Evolutionary conservation across 92 coral and sea anemone species (phyloP).

Genomic region (Actinernus sp.): DNA sequence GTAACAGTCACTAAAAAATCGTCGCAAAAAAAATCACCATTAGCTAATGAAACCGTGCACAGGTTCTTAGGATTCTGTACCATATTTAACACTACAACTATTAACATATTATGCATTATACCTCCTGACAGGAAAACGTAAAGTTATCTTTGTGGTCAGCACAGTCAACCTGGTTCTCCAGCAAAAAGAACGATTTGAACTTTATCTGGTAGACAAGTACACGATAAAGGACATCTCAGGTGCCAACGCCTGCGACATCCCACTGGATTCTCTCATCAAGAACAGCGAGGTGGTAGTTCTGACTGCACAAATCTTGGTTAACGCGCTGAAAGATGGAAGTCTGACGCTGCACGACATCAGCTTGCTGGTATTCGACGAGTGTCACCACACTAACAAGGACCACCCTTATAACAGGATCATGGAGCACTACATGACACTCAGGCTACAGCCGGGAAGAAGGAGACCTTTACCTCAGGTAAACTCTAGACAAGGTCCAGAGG

Average conservation of each 20-base stretch:
- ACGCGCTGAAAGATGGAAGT: constrained; percentile 70
- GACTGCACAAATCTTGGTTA: constrained; percentile 90
- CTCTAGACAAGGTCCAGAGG: too few species aligned
- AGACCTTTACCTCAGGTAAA: constrained; percentile 71
- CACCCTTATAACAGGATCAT: constrained; percentile 91
- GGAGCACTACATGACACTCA: constrained; percentile 78
- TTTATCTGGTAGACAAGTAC: constrained; percentile 75
- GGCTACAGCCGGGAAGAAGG: constrained; percentile 53
- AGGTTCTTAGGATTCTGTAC: neutral
- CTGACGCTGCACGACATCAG: constrained; percentile 64
- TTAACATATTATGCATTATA: neutral
- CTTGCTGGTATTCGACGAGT: constrained; percentile 90
- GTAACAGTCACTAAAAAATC: too few species aligned
- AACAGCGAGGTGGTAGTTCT: constrained; percentile 73
- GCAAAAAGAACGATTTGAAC: constrained; percentile 86
- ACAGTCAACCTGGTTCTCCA: constrained; percentile 92
- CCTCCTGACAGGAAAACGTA: constrained; percentile 17
- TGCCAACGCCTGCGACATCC: constrained; percentile 76
- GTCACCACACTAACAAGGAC: constrained; percentile 91
- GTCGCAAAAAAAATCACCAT: too few species aligned
- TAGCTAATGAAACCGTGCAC: too few species aligned
- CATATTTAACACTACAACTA: neutral
- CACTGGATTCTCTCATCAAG: constrained; percentile 62
- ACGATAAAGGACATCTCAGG: constrained; percentile 75
- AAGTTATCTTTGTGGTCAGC: constrained; percentile 87